Conservation (phyloP, 1,140 invertebrate species). For the Drosophila arizonae region DNA sequence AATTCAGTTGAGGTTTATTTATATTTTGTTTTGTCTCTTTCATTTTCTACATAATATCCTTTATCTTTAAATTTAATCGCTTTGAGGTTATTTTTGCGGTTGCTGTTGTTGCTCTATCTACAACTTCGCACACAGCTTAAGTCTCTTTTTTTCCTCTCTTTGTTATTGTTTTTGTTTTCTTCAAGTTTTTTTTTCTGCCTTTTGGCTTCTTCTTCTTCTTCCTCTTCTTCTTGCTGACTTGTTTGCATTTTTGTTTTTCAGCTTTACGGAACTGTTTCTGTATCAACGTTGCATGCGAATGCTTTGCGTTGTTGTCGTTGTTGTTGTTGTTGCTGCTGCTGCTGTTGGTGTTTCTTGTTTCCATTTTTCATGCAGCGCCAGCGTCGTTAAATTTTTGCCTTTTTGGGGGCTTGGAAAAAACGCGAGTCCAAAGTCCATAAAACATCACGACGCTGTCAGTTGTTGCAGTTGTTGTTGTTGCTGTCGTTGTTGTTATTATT, state of each 20-base stretch:
- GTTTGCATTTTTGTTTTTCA: conserved; percentile 62
- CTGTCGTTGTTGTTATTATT: conserved; percentile 57
- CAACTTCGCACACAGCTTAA: conserved; percentile 18
- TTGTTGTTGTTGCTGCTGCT: conserved; percentile 30
- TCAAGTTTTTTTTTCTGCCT: conserved; percentile 32
- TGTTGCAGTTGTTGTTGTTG: conserved; percentile 31
- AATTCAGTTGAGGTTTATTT: conserved; percentile 29
- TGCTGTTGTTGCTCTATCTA: conserved; percentile 38
- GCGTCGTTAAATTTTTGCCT: conserved; percentile 69
- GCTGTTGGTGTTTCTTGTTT: conserved; percentile 61
- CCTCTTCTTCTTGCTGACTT: conserved; percentile 36
- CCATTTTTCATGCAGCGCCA: conserved; percentile 70
- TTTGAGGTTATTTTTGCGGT: conserved; percentile 60
- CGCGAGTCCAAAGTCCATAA: conserved; percentile 76
- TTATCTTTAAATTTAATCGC: conserved; percentile 65
- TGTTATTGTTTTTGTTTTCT: conserved; percentile 37
- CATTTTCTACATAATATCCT: conserved; percentile 39
- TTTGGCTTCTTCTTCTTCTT: conserved; percentile 28
- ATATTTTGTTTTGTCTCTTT: not conserved
- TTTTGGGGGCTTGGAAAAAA: conserved; percentile 63
- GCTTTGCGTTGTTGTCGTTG: conserved; percentile 33
- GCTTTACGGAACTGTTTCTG: conserved; percentile 71
- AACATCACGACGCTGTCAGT: conserved; percentile 66
- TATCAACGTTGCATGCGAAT: conserved; percentile 67
- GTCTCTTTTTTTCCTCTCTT: conserved; percentile 10